Evolutionary conservation across 64 coral and sea anemone species (phyloP), one percentile per base, ranked within the genome.

Genomic region (Dendronephthya gigantea): DNA sequence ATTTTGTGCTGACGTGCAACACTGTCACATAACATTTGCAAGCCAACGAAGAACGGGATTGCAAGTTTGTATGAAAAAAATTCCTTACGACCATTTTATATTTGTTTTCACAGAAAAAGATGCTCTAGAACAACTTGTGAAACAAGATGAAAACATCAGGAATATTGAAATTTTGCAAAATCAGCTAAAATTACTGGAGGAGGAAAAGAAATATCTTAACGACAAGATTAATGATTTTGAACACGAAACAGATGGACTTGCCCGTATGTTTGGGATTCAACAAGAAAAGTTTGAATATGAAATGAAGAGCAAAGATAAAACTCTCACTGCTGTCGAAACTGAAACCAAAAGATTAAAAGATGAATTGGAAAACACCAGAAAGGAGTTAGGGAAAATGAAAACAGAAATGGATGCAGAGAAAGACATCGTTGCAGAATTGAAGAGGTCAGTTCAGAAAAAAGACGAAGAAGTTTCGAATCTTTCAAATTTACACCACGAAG

Each of bases 261-360:
- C 72, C 0, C 30, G 36, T 3, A 36, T 79, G 72, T 79, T 79
- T 35, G 32, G 72, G 22, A 79, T 79, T 29, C 72, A 79, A 79
- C 72, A 79, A 79, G 72, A 79, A 39, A 79, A 79, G 16, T 36
- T 39, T 79, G 72, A 79, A 79, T 19, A 35, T 16, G 72, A 79
- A 0, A 36, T 79, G 4, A 39, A 34, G 36, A 79, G 36, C 16
- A 79, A 34, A 19, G 28, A 79, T 17, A 34, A 16, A 36, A 39
- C 36, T 3, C 9, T 79, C 36, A 79, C 0, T 0, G 25, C 36
- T 36, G 32, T 34, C 15, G 32, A 79, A 1, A 29, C 9, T 12
- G 72, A 79, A 79, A 34, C 4, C 12, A 34, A 13, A 79, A 17
- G 15, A 4, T 36, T 79, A 33, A 33, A 79, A 79, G 36, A 34